Percentiles rank a stretch among this genome's conserved stretches.
These are phyloP conservation scores for Cuniculus paca DNA, from an alignment of 2,797 vertebrate genomes.

Conservation along the genomic window DNA sequence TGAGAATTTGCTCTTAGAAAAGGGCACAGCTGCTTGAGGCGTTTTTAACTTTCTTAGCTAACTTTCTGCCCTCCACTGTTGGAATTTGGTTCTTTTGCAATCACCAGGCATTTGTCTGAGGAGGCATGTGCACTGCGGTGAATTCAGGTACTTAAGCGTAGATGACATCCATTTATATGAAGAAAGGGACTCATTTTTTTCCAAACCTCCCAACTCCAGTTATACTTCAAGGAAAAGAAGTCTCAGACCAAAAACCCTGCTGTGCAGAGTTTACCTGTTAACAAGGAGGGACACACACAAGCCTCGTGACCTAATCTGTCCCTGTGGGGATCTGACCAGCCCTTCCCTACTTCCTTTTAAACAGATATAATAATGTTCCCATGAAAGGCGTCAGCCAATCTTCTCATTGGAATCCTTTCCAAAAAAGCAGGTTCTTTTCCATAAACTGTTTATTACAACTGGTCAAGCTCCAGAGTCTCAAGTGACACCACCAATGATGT, in stretches of 20 bases:
- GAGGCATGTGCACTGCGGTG: neutral
- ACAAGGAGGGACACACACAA: too few species aligned
- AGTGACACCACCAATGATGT: neutral
- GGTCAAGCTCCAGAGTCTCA: neutral
- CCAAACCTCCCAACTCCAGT: neutral
- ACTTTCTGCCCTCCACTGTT: neutral
- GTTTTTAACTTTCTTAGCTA: constrained; percentile 56
- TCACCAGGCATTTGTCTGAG: neutral
- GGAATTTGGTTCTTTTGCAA: neutral
- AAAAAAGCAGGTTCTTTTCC: neutral
- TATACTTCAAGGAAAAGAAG: neutral
- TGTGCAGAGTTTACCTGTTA: neutral
- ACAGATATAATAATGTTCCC: neutral
- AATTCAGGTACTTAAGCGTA: neutral
- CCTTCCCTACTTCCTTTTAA: neutral
- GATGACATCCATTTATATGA: neutral
- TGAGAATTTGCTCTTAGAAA: constrained; percentile 65
- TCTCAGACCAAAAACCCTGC: neutral
- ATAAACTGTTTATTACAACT: neutral
- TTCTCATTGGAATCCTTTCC: neutral
- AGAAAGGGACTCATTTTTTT: too few species aligned
- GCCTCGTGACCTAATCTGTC: neutral
- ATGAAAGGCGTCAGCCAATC: neutral
- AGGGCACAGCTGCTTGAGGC: constrained; percentile 60
- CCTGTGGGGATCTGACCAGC: neutral